These are phyloP conservation scores for Calonectris borealis DNA, from an alignment of 2,113 vertebrate genomes.

Conservation along the genomic window DNA sequence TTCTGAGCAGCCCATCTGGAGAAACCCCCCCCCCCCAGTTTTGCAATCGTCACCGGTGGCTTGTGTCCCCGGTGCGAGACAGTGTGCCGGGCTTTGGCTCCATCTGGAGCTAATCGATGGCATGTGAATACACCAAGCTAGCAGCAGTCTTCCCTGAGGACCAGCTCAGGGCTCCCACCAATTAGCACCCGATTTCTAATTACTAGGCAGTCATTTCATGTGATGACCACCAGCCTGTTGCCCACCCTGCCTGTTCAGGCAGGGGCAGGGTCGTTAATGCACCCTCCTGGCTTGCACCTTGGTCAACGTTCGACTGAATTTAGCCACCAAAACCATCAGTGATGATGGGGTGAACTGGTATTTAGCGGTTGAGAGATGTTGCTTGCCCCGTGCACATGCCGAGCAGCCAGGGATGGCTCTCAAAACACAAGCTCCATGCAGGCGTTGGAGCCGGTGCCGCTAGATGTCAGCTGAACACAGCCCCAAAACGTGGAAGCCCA, in stretches of 20 bases:
- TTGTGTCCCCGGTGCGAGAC: accelerated
- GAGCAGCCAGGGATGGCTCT: not conserved
- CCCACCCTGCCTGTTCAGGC: no score
- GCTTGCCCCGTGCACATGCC: accelerated
- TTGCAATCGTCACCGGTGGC: accelerated
- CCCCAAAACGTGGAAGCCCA: accelerated
- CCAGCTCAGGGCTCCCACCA: not conserved
- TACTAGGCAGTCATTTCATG: not conserved
- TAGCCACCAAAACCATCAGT: not conserved
- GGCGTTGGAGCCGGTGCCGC: not conserved
- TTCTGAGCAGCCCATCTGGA: not conserved
- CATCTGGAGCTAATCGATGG: not conserved
- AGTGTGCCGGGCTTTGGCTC: slow-evolving; percentile 16
- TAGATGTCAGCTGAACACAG: not conserved
- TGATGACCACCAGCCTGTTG: accelerated
- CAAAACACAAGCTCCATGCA: accelerated
- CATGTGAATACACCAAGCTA: accelerated
- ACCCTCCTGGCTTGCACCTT: not conserved
- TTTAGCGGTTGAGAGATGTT: not conserved
- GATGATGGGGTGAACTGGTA: not conserved
- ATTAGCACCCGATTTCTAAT: not conserved
- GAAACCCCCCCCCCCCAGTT: not conserved
- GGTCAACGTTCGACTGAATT: not conserved
- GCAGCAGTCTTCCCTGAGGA: accelerated
- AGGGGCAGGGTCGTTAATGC: not conserved